Percentiles rank a stretch among this genome's conserved stretches.
These are phyloP conservation scores for Tetanocera ferruginea DNA, from an alignment of 2,888 invertebrate species.

Conservation along the genomic window DNA sequence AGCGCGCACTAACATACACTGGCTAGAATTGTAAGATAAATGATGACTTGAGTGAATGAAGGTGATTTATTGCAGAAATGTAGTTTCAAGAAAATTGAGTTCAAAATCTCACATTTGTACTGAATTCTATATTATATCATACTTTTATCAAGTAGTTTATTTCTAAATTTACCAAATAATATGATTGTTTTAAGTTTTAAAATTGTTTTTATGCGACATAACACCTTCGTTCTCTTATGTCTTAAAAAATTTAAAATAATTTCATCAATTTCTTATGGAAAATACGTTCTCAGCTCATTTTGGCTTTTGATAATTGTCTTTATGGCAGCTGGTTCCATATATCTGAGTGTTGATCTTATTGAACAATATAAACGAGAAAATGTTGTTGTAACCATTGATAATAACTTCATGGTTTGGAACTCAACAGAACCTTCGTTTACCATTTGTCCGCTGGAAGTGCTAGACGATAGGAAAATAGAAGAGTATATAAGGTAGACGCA, in stretches of 20 bases:
- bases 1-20: background rate
- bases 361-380: background rate
- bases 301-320: background rate
- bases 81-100: too few relatives aligned
- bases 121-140: too few relatives aligned
- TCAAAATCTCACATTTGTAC: too few relatives aligned
- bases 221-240: too few relatives aligned
- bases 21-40: background rate
- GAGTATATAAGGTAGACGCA: background rate
- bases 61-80: too few relatives aligned
- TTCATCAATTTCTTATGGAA: background rate
- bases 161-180: too few relatives aligned
- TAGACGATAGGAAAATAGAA: background rate
- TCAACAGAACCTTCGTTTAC: background rate
- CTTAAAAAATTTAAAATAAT: too few relatives aligned
- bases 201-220: too few relatives aligned
- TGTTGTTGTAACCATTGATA: background rate
- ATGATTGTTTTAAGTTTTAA: too few relatives aligned
- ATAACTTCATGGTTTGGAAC: background rate
- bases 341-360: background rate
- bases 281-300: background rate
- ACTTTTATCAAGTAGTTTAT: too few relatives aligned
- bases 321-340: background rate
- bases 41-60: too few relatives aligned
- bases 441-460: background rate